Percentiles rank a stretch among this genome's conserved stretches.
Conservation (phyloP, 2,797 vertebrate species). For the Buceros bicornis region DNA sequence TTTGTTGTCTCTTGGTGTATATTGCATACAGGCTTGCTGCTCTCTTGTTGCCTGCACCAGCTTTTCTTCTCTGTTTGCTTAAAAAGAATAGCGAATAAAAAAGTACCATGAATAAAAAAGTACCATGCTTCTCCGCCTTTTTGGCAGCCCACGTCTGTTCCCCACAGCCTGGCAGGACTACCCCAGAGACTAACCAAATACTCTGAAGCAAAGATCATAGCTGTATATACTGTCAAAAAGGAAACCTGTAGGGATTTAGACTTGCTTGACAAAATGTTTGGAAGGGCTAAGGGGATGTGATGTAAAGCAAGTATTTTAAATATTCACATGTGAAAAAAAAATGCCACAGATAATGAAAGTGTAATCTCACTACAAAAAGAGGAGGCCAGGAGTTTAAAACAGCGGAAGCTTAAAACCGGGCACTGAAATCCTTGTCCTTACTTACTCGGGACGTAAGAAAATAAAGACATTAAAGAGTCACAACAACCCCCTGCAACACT, state of each 20-base stretch:
- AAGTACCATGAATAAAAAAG: neutral
- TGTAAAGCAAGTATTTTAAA: neutral
- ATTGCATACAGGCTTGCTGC: neutral
- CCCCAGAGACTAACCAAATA: neutral
- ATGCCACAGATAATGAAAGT: neutral
- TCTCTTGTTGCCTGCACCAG: neutral
- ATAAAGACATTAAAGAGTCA: neutral
- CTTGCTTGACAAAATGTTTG: neutral
- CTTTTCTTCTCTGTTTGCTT: slow-evolving; percentile 8
- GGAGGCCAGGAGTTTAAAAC: neutral
- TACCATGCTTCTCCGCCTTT: neutral
- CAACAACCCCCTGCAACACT: neutral
- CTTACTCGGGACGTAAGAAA: neutral
- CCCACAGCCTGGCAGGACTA: neutral
- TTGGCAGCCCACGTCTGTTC: neutral
- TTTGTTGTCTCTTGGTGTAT: neutral
- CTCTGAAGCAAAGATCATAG: neutral
- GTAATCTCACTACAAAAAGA: neutral
- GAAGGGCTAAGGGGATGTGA: neutral
- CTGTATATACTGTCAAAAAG: neutral
- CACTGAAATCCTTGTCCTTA: neutral
- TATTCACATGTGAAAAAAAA: slow-evolving; percentile 8
- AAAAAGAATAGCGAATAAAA: neutral
- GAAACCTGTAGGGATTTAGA: neutral
- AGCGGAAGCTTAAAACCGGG: neutral